Conservation (phyloP, 2,888 invertebrate species). For the Plebejus melissa region DNA sequence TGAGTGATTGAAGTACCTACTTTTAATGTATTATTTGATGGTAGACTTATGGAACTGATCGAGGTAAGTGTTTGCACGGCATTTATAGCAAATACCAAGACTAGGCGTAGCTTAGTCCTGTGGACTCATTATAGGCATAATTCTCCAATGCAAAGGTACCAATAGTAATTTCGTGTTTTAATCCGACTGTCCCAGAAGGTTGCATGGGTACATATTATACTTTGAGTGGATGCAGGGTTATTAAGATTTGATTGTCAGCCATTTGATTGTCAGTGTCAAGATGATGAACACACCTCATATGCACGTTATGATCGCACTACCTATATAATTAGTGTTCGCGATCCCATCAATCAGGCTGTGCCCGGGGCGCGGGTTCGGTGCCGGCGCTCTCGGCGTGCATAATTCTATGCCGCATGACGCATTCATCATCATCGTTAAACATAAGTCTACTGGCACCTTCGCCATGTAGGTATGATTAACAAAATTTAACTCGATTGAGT, state of each 20-base stretch:
- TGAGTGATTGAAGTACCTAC: not conserved
- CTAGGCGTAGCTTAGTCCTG: too few relatives aligned
- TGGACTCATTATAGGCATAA: too few relatives aligned
- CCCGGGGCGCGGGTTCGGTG: conserved; percentile 47
- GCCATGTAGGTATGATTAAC: too few relatives aligned
- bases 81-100: too few relatives aligned
- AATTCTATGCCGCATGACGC: not conserved
- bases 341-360: conserved; percentile 51
- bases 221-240: not conserved
- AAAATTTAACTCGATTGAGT: too few relatives aligned
- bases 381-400: conserved; percentile 45
- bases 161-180: not conserved
- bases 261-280: not conserved
- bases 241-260: not conserved
- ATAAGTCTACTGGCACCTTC: not conserved
- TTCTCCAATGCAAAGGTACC: too few relatives aligned
- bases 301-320: conserved; percentile 18
- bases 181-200: not conserved
- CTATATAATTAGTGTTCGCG: conserved; percentile 30
- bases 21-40: not conserved
- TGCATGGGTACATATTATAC: too few relatives aligned
- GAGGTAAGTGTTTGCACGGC: too few relatives aligned
- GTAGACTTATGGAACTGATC: not conserved
- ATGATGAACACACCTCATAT: conserved; percentile 2
- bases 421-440: not conserved